A percentile compares a stretch with the other conserved stretches of the same genome.
phyloP scores from a whole-genome alignment of 2,797 vertebrate genomes.

The Arctocebus calabarensis region DNA sequence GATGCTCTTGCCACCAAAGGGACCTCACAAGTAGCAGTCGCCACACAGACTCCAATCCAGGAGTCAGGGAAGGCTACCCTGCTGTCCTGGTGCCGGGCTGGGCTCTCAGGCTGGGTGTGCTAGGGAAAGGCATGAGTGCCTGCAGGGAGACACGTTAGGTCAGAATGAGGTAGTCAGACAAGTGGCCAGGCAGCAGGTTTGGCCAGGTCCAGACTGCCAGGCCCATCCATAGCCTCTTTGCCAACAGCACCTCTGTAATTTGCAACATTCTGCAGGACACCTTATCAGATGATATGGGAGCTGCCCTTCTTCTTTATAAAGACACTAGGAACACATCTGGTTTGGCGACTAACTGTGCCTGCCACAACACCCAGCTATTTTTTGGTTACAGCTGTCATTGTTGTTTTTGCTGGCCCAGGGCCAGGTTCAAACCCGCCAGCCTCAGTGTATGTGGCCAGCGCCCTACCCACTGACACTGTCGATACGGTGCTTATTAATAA shows the following conservation, averaged over 20 bases:
- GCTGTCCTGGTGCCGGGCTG: not conserved
- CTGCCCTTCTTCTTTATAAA: not conserved
- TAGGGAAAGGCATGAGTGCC: not conserved
- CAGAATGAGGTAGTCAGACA: not conserved
- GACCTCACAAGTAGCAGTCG: not conserved
- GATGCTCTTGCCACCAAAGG: not conserved
- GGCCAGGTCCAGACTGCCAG: not conserved
- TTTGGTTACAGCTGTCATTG: too few species aligned
- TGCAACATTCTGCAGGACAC: not conserved
- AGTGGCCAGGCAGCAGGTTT: not conserved
- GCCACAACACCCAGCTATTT: too few species aligned
- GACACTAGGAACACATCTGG: not conserved
- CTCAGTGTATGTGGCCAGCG: too few species aligned
- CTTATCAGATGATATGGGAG: not conserved
- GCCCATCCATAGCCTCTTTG: not conserved
- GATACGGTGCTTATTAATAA: too few species aligned
- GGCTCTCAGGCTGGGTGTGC: not conserved
- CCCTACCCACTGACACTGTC: too few species aligned
- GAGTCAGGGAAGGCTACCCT: not conserved
- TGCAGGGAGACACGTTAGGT: not conserved
- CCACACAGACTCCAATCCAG: rapidly evolving
- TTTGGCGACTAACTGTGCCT: not conserved
- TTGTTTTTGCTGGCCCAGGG: too few species aligned
- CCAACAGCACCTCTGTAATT: not conserved
- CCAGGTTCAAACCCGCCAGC: too few species aligned